A percentile compares a stretch with the other conserved stretches of the same genome.
These are phyloP conservation scores for Psilanteris sp. DNA, from an alignment of 1,140 invertebrate species.

Conservation along the genomic window DNA sequence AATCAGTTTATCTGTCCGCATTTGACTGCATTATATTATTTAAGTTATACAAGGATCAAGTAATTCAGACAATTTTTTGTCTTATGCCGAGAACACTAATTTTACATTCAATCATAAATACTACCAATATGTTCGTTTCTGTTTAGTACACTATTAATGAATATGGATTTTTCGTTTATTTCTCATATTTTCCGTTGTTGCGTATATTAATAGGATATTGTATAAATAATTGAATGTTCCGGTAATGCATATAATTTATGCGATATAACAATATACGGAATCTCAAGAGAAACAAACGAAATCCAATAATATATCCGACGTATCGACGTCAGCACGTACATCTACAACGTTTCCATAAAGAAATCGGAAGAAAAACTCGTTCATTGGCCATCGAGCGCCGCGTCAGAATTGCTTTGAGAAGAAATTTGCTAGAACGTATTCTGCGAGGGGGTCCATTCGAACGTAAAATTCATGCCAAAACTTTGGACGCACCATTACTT, in stretches of 20 bases:
- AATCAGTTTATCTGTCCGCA: no score
- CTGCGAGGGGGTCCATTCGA: conserved; percentile 44
- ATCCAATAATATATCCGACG: conserved; percentile 48
- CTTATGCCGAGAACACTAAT: no score
- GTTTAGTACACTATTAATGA: no score
- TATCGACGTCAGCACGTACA: conserved; percentile 41
- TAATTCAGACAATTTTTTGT: no score
- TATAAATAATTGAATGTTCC: conserved; percentile 22
- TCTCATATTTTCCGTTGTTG: no score
- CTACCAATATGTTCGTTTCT: no score
- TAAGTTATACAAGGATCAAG: no score
- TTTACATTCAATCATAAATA: no score
- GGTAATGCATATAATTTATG: conserved; percentile 5
- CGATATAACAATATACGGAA: conserved; percentile 1
- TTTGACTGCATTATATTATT: no score
- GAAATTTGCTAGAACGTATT: conserved; percentile 59
- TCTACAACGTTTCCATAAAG: conserved; percentile 48
- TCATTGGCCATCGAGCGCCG: conserved; percentile 55
- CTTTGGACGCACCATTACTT: conserved; percentile 40
- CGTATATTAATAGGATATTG: no score
- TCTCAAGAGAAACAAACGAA: conserved; percentile 34
- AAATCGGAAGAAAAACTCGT: conserved; percentile 56
- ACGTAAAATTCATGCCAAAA: conserved; percentile 57
- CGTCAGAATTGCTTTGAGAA: conserved; percentile 59
- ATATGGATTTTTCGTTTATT: no score